A percentile compares a stretch with the other conserved stretches of the same genome.
Evolutionary conservation across 2,797 vertebrate species (phyloP).

Genomic region (Nannoperca obscura): DNA sequence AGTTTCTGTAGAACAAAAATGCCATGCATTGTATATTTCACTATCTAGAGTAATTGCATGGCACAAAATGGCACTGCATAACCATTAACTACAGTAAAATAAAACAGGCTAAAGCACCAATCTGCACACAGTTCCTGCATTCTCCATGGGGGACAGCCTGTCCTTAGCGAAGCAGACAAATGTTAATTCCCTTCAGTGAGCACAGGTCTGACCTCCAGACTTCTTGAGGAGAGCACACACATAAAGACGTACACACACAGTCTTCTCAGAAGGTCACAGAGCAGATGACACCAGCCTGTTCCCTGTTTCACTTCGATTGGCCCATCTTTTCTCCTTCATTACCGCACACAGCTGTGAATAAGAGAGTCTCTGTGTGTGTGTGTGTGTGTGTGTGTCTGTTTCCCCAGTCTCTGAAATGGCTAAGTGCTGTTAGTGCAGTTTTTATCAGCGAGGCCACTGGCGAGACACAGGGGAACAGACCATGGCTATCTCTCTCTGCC

Average conservation of each 20-base stretch:
- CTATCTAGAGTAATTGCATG: conserved; percentile 24
- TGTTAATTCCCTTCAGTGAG: conserved; percentile 86
- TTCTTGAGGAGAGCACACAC: conserved; percentile 75
- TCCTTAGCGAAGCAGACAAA: conserved; percentile 84
- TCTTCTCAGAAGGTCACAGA: conserved; percentile 87
- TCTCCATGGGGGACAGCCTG: conserved; percentile 79
- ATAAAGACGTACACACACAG: conserved; percentile 55
- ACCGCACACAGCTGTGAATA: conserved; percentile 89
- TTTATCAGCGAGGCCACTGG: conserved; percentile 91
- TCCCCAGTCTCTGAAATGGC: conserved; percentile 85
- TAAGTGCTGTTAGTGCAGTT: conserved; percentile 95
- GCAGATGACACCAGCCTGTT: conserved; percentile 81
- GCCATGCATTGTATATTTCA: neutral
- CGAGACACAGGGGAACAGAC: conserved; percentile 89
- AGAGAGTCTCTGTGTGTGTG: conserved; percentile 75
- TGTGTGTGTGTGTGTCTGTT: conserved; percentile 62
- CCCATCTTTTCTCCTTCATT: conserved; percentile 88
- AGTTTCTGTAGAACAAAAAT: conserved; percentile 5
- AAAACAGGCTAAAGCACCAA: conserved; percentile 50
- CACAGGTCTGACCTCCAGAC: conserved; percentile 86
- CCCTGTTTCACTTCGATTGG: conserved; percentile 84
- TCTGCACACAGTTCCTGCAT: conserved; percentile 71
- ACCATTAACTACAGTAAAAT: conserved; percentile 61
- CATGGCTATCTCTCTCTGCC: conserved; percentile 91
- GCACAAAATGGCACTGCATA: conserved; percentile 21